Evolutionary conservation across 2,797 vertebrate genomes (phyloP), one percentile per base, ranked within the genome.

Genomic region (Euthynnus affinis): DNA sequence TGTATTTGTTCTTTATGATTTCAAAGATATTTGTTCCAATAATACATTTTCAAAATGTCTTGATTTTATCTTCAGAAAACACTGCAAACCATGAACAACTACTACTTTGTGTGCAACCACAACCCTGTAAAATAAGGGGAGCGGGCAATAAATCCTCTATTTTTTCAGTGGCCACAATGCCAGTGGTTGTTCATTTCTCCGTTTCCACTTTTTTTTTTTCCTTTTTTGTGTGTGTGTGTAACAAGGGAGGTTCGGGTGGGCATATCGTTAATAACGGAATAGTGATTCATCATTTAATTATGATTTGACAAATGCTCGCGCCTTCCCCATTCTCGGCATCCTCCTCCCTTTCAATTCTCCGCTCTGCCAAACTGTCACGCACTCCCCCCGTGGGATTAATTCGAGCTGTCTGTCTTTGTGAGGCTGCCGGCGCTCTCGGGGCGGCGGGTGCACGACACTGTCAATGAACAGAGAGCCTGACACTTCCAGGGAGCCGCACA

Each of bases 271-370:
- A 97, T 97, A 98, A 97, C 96, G 96, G 97, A 98, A 98, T 97
- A 98, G 97, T 97, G 97, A 98, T 99, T 99, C 98, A 98, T 99
- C 98, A 99, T 99, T 99, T 99, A 99, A 97, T 97, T 96, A 97
- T 97, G 97, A 98, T 98, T 97, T 99, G 98, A 99, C 98, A 99
- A 97, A 98, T 97, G 97, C 97, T 97, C 93, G 97, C 96, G 96
- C 97, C 96, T 97, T 97, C 97, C 96, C 96, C 96, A 96, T 97
- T 97, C 96, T 96, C 96, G 95, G 97, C 96, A 96, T 97, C 97
- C 96, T 97, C 97, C 97, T 96, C 96, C 96, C 94, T 96, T 97
- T 97, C 97, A 98, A 98, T 98, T 98, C 97, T 96, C 96, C 95
- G 96, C 97, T 96, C 96, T 97, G 95, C 97, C 97, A 96, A 96